phyloP scores from a whole-genome alignment of 2,797 vertebrate genomes.

The Spinus pinus region DNA sequence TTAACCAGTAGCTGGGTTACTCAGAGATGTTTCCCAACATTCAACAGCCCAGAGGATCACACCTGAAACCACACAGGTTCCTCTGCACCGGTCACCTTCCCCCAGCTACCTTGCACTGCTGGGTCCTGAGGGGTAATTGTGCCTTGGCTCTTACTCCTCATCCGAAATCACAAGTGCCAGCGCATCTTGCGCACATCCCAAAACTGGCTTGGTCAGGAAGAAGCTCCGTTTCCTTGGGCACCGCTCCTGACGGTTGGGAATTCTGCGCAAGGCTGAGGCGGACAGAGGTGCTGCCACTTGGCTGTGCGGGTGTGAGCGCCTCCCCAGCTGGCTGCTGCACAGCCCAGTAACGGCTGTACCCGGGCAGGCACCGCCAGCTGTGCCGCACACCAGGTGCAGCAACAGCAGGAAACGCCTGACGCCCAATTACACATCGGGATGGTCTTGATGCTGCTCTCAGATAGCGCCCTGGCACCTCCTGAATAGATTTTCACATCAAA shows the following conservation, averaged over 20 bases:
- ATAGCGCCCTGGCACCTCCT: slow-evolving; percentile 2
- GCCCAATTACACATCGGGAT: background rate
- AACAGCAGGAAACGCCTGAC: background rate
- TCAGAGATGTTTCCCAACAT: background rate
- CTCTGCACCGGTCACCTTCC: background rate
- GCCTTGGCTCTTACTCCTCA: background rate
- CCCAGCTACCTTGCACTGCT: fast-evolving
- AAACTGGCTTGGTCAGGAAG: background rate
- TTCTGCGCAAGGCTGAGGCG: background rate
- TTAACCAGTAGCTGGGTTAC: background rate
- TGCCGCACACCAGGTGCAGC: background rate
- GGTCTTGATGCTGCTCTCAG: background rate
- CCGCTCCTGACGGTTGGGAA: fast-evolving
- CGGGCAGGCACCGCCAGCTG: background rate
- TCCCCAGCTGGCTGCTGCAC: too few relatives aligned
- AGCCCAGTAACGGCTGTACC: background rate
- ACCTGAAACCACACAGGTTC: background rate
- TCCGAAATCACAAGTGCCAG: background rate
- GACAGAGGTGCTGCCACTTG: fast-evolving
- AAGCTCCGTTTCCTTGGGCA: background rate
- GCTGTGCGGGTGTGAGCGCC: background rate
- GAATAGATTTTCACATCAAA: slow-evolving; percentile 17
- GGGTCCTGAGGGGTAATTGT: background rate
- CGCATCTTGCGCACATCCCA: background rate
- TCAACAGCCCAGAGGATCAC: background rate